These are phyloP conservation scores for Malacoctenus gilli DNA, from an alignment of 2,797 vertebrate genomes.

Conservation along the genomic window DNA sequence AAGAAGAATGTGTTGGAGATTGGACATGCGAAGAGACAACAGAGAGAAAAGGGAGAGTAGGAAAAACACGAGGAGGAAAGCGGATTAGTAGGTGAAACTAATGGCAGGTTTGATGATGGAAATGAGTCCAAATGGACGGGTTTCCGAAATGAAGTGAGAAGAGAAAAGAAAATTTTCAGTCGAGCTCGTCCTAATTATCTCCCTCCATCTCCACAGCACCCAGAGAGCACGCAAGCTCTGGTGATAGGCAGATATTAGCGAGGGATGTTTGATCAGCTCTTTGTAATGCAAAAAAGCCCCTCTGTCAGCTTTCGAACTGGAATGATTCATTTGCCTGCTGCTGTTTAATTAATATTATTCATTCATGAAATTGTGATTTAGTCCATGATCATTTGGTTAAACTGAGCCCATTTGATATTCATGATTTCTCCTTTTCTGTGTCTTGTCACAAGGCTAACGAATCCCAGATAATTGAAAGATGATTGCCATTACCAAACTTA, in stretches of 20 bases:
- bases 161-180: conserved; percentile 31
- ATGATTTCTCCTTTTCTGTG: conserved; percentile 78
- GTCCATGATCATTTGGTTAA: conserved; percentile 80
- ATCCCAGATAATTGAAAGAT: conserved; percentile 83
- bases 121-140: no score
- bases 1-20: background rate
- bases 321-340: conserved; percentile 72
- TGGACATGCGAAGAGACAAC: background rate
- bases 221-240: conserved; percentile 8
- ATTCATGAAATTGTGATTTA: conserved; percentile 84
- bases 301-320: conserved; percentile 49
- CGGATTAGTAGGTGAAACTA: conserved; percentile 2
- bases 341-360: conserved; percentile 82
- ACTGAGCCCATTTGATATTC: conserved; percentile 82
- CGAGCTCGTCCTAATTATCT: conserved; percentile 37
- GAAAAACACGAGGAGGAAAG: background rate
- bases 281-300: conserved; percentile 59
- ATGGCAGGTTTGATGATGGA: conserved; percentile 5
- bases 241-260: conserved; percentile 43
- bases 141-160: no score
- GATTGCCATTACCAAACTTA: conserved; percentile 80
- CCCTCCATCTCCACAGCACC: conserved; percentile 20
- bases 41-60: background rate
- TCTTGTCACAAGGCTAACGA: conserved; percentile 76
- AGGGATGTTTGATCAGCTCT: conserved; percentile 64